Base-by-base conservation (phyloP, 2,888 invertebrate species). In the Allacma fusca region DNA sequence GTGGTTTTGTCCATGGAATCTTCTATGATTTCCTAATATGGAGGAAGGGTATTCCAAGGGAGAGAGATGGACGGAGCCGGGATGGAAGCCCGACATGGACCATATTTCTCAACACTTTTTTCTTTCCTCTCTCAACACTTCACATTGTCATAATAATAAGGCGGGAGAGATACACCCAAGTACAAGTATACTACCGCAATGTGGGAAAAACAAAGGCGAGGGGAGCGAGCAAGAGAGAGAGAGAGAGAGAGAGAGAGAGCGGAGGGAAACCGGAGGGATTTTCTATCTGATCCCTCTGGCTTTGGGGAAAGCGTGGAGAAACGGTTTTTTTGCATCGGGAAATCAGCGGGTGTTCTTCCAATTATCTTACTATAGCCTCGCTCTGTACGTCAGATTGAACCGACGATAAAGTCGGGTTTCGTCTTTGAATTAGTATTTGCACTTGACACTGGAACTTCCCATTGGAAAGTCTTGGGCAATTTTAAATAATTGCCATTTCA, bases 331-430 rank as follows among this genome's bases (percentile, higher is more conserved):
- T 76, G 76, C 76, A 76, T 44, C 80, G 80, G 81, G 79, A 82
- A 82, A 81, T 82, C 84, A 82, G 82, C 83, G 82, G 81, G 84
- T 81, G 80, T 83, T 83, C 83, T 81, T 84, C 83, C 83, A 84
- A 84, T 84, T 84, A 84, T 84, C 81, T 84, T 71, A 67, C 80
- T 77, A 77, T 50, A 50, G 19, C 16, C 16, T 13, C 16, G 9
- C 2, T 50, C 50, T 50, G 9, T 50, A 34, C 50, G 16, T 50
- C 19, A n/a, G 50, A 50, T 50, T 50, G 16, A 13, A 19, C 19
- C 50, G 4, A 5, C 50, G 50, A 50, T 50, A 13, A 50, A 50
- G 50, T 50, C 50, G 2, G 9, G 50, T n/a, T 50, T n/a, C n/a
- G 50, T 50, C 50, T 13, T n/a, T 34, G 34, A 50, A n/a, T 50